Evolutionary conservation across 2,888 invertebrate species (phyloP).

Genomic region (Augochlorella aurata): DNA sequence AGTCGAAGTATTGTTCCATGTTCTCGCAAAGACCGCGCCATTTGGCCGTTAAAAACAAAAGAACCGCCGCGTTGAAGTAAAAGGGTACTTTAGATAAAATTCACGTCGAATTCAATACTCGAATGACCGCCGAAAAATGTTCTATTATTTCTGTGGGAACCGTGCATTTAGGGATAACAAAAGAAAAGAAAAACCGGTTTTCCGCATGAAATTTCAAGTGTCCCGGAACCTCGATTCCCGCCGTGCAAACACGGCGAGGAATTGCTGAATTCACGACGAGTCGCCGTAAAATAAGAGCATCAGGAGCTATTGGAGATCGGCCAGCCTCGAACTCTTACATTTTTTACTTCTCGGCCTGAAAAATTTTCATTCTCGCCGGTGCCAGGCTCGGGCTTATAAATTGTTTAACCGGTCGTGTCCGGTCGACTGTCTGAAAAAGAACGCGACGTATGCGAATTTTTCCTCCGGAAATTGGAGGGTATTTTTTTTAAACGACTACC

Average conservation of each 20-base stretch:
- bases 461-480: too few species aligned
- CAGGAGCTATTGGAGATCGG: constrained; percentile 17
- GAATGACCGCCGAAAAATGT: background rate
- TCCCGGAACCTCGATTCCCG: background rate
- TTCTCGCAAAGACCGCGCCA: background rate
- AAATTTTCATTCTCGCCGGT: background rate
- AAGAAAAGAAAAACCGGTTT: background rate
- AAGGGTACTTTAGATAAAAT: background rate
- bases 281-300: constrained; percentile 53
- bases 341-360: background rate
- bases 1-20: background rate
- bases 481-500: too few species aligned
- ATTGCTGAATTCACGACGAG: background rate
- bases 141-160: background rate
- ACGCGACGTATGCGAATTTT: background rate
- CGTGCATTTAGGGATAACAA: background rate
- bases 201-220: background rate
- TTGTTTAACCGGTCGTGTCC: background rate
- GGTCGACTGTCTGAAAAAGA: background rate
- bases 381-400: background rate
- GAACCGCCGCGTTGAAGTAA: background rate
- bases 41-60: background rate
- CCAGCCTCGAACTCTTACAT: background rate
- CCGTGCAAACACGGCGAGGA: background rate
- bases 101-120: background rate